phyloP scores from a whole-genome alignment of 37 sponge, comb jelly and placozoan species.

The Geodia barretti region DNA sequence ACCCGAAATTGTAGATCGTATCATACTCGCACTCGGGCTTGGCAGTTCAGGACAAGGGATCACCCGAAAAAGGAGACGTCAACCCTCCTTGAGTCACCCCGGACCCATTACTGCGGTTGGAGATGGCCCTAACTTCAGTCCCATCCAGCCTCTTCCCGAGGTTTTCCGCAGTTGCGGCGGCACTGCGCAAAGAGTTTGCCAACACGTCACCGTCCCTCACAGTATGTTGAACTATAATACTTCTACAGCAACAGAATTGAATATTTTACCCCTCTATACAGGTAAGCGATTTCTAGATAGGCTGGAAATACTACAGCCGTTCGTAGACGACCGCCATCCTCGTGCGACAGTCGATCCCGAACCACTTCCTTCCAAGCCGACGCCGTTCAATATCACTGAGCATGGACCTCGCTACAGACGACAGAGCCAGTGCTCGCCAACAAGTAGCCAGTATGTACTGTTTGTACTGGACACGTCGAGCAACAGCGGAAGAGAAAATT shows the following conservation, averaged over 20 bases:
- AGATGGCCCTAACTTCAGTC: too few species aligned
- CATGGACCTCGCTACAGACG: background rate
- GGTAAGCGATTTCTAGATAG: background rate
- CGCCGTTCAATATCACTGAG: background rate
- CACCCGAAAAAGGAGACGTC: too few species aligned
- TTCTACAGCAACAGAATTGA: background rate
- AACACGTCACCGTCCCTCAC: background rate
- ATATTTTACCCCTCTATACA: too few species aligned
- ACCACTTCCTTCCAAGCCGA: background rate
- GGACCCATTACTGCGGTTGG: too few species aligned
- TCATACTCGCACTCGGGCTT: background rate
- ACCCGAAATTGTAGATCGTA: background rate
- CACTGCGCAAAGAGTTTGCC: background rate
- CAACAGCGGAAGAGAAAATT: too few species aligned
- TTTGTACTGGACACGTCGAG: constrained; percentile 5
- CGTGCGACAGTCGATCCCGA: background rate
- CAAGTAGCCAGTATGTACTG: background rate
- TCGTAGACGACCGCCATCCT: background rate
- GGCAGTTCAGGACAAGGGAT: background rate
- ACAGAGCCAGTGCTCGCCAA: background rate
- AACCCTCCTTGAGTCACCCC: too few species aligned
- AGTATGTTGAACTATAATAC: background rate
- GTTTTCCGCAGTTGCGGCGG: background rate
- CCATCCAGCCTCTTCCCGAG: background rate
- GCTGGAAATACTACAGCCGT: background rate